Conservation (phyloP, 2,888 invertebrate genomes). For the Helicoverpa assulta region DNA sequence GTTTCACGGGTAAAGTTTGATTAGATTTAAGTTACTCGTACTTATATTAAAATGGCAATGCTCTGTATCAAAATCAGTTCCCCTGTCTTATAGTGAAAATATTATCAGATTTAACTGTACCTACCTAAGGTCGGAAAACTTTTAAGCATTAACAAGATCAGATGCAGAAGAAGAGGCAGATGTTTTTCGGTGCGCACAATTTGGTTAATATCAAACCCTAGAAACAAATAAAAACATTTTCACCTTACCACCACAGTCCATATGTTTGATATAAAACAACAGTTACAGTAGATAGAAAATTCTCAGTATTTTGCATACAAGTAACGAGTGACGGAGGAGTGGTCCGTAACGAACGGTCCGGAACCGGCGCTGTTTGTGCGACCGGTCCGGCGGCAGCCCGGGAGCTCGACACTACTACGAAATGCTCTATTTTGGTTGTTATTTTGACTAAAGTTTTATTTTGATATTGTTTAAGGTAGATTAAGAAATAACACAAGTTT, state of each 20-base stretch:
- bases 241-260: background rate
- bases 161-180: too few relatives aligned
- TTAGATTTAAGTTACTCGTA: too few relatives aligned
- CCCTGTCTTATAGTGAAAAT: too few relatives aligned
- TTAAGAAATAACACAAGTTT: background rate
- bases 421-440: background rate
- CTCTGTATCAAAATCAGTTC: too few relatives aligned
- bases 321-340: constrained; percentile 63
- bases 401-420: constrained; percentile 20
- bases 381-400: constrained; percentile 25
- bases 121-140: too few relatives aligned
- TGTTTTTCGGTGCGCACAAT: too few relatives aligned
- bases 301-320: constrained; percentile 63
- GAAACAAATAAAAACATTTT: background rate
- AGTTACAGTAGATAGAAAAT: constrained; percentile 28
- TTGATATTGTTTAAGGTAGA: background rate
- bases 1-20: too few relatives aligned
- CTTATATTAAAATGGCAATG: too few relatives aligned
- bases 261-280: constrained; percentile 28
- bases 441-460: background rate
- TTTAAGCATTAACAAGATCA: too few relatives aligned
- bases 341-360: constrained; percentile 78
- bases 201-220: background rate
- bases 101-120: too few relatives aligned
- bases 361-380: constrained; percentile 76